Evolutionary conservation across 2,888 invertebrate species (phyloP), one percentile per base, ranked within the genome.

Genomic region (Phragmatobia fuliginosa): DNA sequence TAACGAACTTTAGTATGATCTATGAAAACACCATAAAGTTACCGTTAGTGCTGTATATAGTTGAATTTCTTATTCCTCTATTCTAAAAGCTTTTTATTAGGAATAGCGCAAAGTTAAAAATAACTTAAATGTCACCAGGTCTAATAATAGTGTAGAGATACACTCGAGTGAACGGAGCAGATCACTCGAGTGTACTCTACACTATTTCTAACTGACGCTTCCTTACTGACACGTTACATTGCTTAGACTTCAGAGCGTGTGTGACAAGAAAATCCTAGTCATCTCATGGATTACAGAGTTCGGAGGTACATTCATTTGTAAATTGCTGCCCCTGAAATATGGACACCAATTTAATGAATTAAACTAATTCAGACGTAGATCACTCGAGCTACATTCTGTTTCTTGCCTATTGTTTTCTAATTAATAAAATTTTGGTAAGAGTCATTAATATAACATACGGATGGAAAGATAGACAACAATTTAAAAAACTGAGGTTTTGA

Each of bases 291-390:
- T 66, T 59, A 58, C 11, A 31, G 32, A 18, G 41, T 31, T 28
- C 36, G 41, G 58, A 59, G 14, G n/a, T 45, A 45, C n/a, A 21
- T 45, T 32, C 31, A 32, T 66, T 66, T 66, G 59, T 31, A 58
- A 58, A 66, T 66, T 59, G 41, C 31, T 38, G 31, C 31, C 38
- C 31, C 18, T 28, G 65, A 18, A 25, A 52, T 38, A 11, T 18
- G n/a, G 18, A 8, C 41, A 66, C 1, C 41, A 36, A 59, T n/a
- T 14, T 38, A 38, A 59, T 59, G 59, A 59, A 66, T 66, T 31
- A n/a, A 41, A 58, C 56, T 41, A 31, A 14, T 0, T 28, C 31
- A 38, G 28, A 65, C 8, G 6, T n/a, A 10, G 16, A 11, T 49
- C 14, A 32, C 6, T 16, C 21, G n/a, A 60, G 32, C 28, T 1